These are phyloP conservation scores for Eptesicus fuscus DNA, from an alignment of 2,113 vertebrate genomes.

Conservation along the genomic window DNA sequence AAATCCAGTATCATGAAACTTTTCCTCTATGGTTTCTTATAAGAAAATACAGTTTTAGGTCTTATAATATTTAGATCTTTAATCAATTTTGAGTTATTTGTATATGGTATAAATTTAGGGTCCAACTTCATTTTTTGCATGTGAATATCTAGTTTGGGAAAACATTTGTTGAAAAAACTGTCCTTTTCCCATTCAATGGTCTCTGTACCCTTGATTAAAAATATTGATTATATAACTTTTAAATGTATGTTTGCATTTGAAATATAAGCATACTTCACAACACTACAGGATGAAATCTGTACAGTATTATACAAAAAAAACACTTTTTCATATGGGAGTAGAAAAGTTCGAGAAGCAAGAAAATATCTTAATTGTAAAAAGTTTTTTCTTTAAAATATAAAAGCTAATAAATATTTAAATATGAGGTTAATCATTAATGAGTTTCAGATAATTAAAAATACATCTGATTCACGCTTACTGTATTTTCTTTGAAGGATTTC, in stretches of 20 bases:
- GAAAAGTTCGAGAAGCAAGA: neutral
- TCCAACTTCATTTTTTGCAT: neutral
- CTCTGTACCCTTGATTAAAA: neutral
- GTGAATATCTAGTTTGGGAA: neutral
- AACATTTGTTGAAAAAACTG: neutral
- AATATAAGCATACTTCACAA: neutral
- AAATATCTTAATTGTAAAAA: slow-evolving; percentile 5
- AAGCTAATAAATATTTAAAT: neutral
- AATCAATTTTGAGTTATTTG: neutral
- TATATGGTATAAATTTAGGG: neutral
- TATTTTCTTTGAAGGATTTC: neutral
- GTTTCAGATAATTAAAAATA: neutral
- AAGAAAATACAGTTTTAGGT: neutral
- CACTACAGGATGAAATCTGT: neutral
- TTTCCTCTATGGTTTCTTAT: neutral
- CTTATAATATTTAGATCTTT: neutral
- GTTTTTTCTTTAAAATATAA: neutral
- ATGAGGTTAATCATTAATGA: neutral
- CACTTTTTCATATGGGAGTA: neutral
- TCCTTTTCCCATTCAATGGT: neutral
- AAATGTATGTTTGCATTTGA: neutral
- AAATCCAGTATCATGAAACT: neutral
- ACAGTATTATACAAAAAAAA: neutral
- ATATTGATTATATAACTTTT: neutral
- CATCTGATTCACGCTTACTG: neutral